A percentile compares a stretch with the other conserved stretches of the same genome.
These are phyloP conservation scores for Australoheros facetus DNA, from an alignment of 2,797 vertebrate species.

Conservation along the genomic window DNA sequence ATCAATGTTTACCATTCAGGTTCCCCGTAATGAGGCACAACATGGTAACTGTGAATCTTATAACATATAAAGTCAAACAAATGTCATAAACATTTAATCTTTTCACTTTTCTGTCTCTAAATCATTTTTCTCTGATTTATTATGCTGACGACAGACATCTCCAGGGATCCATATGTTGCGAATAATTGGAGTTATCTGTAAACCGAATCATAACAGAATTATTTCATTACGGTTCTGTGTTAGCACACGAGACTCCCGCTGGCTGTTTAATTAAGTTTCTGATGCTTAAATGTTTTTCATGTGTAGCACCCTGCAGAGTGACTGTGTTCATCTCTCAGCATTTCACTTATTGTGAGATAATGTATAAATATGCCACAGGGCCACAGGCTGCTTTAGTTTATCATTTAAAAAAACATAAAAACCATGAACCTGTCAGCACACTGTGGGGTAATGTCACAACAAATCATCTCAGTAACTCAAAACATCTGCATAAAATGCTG, in stretches of 20 bases:
- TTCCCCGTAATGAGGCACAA: not conserved
- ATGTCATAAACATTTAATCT: not conserved
- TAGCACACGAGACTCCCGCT: not conserved
- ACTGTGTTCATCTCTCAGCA: not conserved
- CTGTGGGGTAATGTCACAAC: not conserved
- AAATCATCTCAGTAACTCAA: not conserved
- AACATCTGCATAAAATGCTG: not conserved
- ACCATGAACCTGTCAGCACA: not conserved
- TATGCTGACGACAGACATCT: not conserved
- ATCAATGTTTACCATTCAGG: not conserved
- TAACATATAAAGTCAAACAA: no score
- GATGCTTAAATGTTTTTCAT: conserved; percentile 13
- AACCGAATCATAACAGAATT: not conserved
- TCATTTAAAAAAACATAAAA: not conserved
- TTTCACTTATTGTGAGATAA: not conserved
- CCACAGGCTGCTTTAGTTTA: not conserved
- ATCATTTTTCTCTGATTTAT: not conserved
- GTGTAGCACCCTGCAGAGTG: not conserved
- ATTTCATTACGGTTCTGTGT: not conserved
- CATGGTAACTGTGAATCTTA: not conserved
- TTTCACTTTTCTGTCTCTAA: not conserved
- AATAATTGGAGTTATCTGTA: not conserved
- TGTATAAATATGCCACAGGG: not conserved
- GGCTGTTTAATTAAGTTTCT: not conserved
- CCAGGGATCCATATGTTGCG: not conserved